Evolutionary conservation across 2,888 invertebrate species (phyloP).

Genomic region (Pseudoips prasinana): DNA sequence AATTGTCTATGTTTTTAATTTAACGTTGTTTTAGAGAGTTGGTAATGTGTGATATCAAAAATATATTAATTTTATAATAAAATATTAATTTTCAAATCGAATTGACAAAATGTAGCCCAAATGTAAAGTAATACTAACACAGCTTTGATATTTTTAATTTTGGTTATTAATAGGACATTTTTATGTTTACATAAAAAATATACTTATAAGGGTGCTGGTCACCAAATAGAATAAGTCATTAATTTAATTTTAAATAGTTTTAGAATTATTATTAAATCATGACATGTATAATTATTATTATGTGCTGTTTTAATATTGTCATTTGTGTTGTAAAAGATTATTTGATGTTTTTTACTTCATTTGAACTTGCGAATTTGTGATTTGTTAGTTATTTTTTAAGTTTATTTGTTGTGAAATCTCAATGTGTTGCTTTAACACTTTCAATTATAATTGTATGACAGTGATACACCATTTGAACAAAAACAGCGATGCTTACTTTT

Average conservation of each 20-base stretch:
- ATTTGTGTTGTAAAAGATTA: slow-evolving; percentile 12
- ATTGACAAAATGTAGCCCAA: too few relatives aligned
- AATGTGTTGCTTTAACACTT: too few relatives aligned
- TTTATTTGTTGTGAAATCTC: slow-evolving; percentile 22
- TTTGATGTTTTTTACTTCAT: slow-evolving; percentile 20
- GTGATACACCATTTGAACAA: too few relatives aligned
- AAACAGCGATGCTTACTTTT: too few relatives aligned
- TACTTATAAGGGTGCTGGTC: slow-evolving; percentile 43
- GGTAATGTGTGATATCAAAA: not conserved
- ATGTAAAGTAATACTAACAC: too few relatives aligned
- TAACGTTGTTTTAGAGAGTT: too few relatives aligned
- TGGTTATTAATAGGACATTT: too few relatives aligned
- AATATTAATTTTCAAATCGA: too few relatives aligned
- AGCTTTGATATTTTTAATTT: too few relatives aligned
- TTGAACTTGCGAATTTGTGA: slow-evolving; percentile 23
- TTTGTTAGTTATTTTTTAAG: slow-evolving; percentile 19
- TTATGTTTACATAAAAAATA: slow-evolving; percentile 11
- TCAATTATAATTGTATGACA: too few relatives aligned
- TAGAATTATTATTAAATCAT: slow-evolving; percentile 21
- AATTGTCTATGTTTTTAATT: too few relatives aligned
- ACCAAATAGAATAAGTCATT: slow-evolving; percentile 34
- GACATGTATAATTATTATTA: slow-evolving; percentile 20
- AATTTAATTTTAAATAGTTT: slow-evolving; percentile 23
- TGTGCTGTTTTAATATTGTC: slow-evolving; percentile 4
- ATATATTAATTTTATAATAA: not conserved